Evolutionary conservation across 2,113 vertebrate genomes (phyloP).

Genomic region (Monarcha castaneiventris): DNA sequence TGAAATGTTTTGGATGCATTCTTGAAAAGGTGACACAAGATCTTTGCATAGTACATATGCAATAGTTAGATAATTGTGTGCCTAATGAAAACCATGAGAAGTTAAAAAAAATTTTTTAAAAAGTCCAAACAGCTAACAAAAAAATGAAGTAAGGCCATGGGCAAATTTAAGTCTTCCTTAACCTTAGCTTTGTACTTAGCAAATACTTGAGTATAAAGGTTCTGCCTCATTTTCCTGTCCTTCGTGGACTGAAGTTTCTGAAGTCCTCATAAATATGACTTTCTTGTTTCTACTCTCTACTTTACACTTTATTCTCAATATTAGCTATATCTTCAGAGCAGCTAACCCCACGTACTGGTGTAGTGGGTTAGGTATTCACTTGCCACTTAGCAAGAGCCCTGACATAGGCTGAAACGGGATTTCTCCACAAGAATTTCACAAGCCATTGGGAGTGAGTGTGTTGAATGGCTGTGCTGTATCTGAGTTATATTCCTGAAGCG

Average conservation of each 20-base stretch:
- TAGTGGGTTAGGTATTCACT: not conserved
- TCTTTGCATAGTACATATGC: not conserved
- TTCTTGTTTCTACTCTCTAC: not conserved
- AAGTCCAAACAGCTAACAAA: not conserved
- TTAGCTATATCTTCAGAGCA: not conserved
- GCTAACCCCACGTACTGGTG: not conserved
- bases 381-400: not conserved
- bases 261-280: not conserved
- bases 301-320: not conserved
- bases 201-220: not conserved
- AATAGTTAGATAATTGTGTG: not conserved
- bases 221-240: not conserved
- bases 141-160: not conserved
- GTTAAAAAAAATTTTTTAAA: not conserved
- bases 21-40: not conserved
- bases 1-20: not conserved
- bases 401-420: accelerated
- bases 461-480: not conserved
- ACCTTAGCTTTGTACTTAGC: not conserved
- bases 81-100: not conserved
- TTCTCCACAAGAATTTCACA: not conserved
- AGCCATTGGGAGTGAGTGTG: not conserved
- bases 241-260: not conserved
- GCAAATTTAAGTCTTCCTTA: not conserved
- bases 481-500: not conserved